Percentiles rank a stretch among this genome's conserved stretches.
Evolutionary conservation across 2,113 vertebrate species (phyloP).

Genomic region (Orientallactaga bullata): DNA sequence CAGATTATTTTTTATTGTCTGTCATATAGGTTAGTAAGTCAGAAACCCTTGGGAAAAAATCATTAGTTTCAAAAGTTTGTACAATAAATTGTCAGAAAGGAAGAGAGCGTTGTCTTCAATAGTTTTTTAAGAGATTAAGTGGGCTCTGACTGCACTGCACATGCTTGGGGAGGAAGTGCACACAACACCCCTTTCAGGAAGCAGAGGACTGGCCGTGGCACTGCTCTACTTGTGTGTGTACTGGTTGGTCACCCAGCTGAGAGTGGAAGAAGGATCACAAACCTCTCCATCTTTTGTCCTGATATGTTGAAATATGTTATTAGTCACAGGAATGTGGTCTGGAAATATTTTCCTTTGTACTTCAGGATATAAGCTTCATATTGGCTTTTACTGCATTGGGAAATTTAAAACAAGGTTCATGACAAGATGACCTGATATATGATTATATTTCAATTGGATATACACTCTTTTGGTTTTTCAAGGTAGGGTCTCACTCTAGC

Average conservation of each 20-base stretch:
- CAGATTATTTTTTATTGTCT: slow-evolving; percentile 42
- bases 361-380: not conserved
- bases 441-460: not conserved
- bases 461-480: too few relatives aligned
- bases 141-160: not conserved
- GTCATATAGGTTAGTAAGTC: slow-evolving; percentile 22
- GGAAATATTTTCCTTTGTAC: slow-evolving; percentile 34
- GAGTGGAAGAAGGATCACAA: not conserved
- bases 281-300: not conserved
- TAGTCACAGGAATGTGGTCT: not conserved
- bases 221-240: not conserved
- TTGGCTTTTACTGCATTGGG: slow-evolving; percentile 8
- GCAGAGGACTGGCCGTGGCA: rapidly evolving
- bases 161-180: slow-evolving; percentile 23
- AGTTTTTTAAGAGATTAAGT: slow-evolving; percentile 46
- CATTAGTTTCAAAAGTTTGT: slow-evolving; percentile 48
- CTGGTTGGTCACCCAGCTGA: not conserved
- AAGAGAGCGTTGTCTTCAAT: slow-evolving; percentile 38
- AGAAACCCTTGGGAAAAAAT: not conserved
- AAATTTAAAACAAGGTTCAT: slow-evolving; percentile 46
- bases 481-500: too few relatives aligned
- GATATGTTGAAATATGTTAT: not conserved
- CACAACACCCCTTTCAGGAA: not conserved
- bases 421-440: not conserved
- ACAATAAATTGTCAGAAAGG: slow-evolving; percentile 23